Percentiles rank a stretch among this genome's conserved stretches.
Conservation (phyloP, 2,113 vertebrate species). For the Pedetes capensis region DNA sequence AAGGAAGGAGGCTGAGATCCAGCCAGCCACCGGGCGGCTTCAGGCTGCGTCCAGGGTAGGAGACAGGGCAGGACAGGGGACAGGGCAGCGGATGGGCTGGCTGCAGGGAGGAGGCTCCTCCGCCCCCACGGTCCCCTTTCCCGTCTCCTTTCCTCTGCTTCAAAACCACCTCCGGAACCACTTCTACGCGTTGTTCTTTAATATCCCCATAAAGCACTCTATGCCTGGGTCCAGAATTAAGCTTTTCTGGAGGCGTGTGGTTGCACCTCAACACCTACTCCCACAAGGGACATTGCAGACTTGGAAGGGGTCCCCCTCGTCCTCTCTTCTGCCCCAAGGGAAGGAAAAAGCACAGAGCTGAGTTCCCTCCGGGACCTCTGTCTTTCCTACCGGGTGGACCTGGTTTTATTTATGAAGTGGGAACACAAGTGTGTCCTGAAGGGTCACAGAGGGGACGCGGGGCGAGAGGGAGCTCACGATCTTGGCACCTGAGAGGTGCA, state of each 20-base stretch:
- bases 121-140: not conserved
- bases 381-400: not conserved
- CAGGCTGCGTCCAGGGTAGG: not conserved
- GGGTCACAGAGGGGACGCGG: not conserved
- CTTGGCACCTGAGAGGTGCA: not conserved
- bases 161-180: not conserved
- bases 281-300: not conserved
- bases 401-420: not conserved
- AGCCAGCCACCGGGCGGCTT: not conserved
- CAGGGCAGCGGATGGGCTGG: not conserved
- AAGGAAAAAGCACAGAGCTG: not conserved
- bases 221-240: not conserved
- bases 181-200: not conserved
- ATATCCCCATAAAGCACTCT: not conserved
- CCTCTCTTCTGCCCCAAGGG: not conserved
- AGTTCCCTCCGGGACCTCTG: not conserved
- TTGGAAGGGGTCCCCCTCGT: not conserved
- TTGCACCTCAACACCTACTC: not conserved
- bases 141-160: not conserved
- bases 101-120: not conserved
- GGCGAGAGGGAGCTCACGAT: not conserved
- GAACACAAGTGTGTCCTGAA: not conserved
- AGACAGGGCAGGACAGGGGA: not conserved
- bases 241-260: not conserved
- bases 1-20: slow-evolving; percentile 72